A percentile compares a stretch with the other conserved stretches of the same genome.
Evolutionary conservation across 2,888 invertebrate species (phyloP).

Genomic region (Bembecia ichneumoniformis): DNA sequence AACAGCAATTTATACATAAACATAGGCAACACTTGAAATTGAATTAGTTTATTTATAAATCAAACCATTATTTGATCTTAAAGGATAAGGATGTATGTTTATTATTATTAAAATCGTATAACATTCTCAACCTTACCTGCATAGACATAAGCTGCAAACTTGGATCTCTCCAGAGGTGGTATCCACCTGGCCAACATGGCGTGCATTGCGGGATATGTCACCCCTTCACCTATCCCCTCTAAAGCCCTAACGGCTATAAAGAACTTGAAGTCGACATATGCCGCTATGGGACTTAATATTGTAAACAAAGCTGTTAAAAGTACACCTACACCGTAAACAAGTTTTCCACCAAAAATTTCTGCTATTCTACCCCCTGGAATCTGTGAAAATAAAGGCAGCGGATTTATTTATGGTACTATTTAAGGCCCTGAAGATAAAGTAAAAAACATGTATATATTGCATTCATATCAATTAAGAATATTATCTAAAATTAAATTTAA

Average conservation of each 20-base stretch:
- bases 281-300: conserved; percentile 86
- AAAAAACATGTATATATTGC: no score
- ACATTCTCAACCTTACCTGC: conserved; percentile 68
- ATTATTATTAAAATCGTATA: no score
- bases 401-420: no score
- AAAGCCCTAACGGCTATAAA: conserved; percentile 83
- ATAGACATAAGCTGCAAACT: conserved; percentile 90
- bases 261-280: conserved; percentile 75
- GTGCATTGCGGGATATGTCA: conserved; percentile 95
- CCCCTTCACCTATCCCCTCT: conserved; percentile 90
- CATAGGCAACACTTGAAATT: no score
- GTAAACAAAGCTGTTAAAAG: conserved; percentile 87
- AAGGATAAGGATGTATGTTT: no score
- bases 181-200: conserved; percentile 94
- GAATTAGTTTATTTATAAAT: no score
- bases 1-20: no score
- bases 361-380: conserved; percentile 86
- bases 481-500: no score
- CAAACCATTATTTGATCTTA: no score
- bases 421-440: no score
- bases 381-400: conserved; percentile 20
- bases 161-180: conserved; percentile 90
- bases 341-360: conserved; percentile 89
- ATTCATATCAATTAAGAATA: no score
- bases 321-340: conserved; percentile 86